phyloP scores from a whole-genome alignment of 2,888 invertebrate genomes.

The Spilosoma lubricipeda region DNA sequence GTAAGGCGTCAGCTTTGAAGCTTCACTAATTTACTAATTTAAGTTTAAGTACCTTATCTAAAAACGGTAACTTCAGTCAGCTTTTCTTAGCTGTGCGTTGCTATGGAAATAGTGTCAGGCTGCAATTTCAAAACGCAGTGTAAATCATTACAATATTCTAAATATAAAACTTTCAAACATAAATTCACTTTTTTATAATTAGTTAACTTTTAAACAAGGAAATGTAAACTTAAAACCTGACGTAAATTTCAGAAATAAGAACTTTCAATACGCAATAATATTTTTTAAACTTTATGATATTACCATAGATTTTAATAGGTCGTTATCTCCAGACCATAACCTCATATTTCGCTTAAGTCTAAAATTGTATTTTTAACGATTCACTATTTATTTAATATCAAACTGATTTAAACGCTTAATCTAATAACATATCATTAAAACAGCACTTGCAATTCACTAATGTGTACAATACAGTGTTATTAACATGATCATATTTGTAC shows the following conservation, averaged over 20 bases:
- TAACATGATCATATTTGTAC: constrained; percentile 16
- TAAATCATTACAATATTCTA: too few relatives aligned
- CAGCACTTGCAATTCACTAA: not conserved
- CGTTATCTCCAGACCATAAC: not conserved
- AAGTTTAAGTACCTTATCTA: not conserved
- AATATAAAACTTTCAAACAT: not conserved
- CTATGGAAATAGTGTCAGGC: constrained; percentile 24
- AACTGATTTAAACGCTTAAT: not conserved
- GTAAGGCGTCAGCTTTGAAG: constrained; percentile 30
- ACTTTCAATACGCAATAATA: not conserved
- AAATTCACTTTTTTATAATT: too few relatives aligned
- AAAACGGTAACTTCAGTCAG: too few relatives aligned
- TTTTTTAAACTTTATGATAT: not conserved
- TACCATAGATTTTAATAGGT: not conserved
- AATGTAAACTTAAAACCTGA: not conserved
- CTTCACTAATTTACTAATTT: constrained; percentile 41
- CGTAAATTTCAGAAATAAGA: not conserved
- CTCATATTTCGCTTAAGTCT: not conserved
- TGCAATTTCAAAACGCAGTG: not conserved
- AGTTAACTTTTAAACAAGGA: not conserved
- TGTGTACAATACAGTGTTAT: not conserved
- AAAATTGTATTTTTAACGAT: not conserved
- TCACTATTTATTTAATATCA: not conserved
- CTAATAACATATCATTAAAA: not conserved
- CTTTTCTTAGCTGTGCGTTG: constrained; percentile 31